A percentile compares a stretch with the other conserved stretches of the same genome.
Evolutionary conservation across 2,888 invertebrate species (phyloP).

Genomic region (Coenonympha arcania): DNA sequence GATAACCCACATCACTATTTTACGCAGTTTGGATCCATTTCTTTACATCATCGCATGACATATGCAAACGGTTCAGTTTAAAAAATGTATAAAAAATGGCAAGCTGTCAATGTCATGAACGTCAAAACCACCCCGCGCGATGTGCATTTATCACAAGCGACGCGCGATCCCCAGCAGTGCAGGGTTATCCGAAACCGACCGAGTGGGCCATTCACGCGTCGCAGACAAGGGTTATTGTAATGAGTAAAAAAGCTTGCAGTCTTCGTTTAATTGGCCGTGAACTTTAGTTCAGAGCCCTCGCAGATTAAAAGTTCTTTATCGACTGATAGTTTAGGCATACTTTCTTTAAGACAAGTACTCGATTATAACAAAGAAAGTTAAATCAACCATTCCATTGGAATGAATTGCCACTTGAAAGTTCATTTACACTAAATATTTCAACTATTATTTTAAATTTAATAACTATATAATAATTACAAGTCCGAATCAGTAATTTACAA

Average conservation of each 20-base stretch:
- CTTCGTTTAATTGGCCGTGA: conserved; percentile 58
- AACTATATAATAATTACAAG: too few species aligned
- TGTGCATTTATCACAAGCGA: conserved; percentile 53
- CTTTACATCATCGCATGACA: too few species aligned
- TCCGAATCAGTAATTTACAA: too few species aligned
- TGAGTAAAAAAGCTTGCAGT: conserved; percentile 45
- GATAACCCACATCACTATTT: too few species aligned
- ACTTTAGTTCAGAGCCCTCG: conserved; percentile 20
- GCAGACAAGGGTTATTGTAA: conserved; percentile 49
- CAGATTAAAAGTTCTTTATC: neutral
- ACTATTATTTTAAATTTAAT: too few species aligned
- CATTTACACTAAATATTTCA: too few species aligned
- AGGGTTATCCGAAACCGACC: conserved; percentile 60
- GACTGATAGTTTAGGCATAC: neutral
- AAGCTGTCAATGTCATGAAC: conserved; percentile 1
- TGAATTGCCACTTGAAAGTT: too few species aligned
- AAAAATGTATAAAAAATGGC: neutral
- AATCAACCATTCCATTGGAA: too few species aligned
- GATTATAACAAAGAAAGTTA: neutral
- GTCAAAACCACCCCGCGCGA: conserved; percentile 24
- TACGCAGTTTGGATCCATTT: too few species aligned
- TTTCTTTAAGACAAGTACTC: too few species aligned
- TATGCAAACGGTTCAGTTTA: too few species aligned
- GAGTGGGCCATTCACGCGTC: conserved; percentile 55
- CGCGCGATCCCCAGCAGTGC: conserved; percentile 54